phyloP scores from a whole-genome alignment of 2,888 invertebrate species.

The Melanargia galathea region DNA sequence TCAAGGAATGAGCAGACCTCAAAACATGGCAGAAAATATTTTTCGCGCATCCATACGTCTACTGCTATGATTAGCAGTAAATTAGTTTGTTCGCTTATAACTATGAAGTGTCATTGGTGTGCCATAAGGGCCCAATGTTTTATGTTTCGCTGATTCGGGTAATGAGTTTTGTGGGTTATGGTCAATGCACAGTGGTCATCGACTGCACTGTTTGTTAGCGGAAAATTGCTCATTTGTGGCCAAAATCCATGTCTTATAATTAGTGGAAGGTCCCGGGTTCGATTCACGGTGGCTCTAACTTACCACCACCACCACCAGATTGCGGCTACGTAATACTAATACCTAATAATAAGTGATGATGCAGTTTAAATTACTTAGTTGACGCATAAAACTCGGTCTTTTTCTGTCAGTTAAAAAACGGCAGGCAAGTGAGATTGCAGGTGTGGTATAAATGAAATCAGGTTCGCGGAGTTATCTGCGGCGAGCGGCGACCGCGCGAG shows the following conservation, averaged over 20 bases:
- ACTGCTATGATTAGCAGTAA: too few species aligned
- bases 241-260: too few species aligned
- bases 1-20: too few species aligned
- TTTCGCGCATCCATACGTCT: too few species aligned
- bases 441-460: conserved; percentile 18
- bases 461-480: conserved; percentile 4
- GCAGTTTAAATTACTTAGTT: not conserved
- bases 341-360: not conserved
- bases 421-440: not conserved
- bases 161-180: conserved; percentile 7
- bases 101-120: too few species aligned
- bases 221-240: not conserved
- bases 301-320: too few species aligned
- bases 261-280: too few species aligned
- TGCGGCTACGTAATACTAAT: too few species aligned
- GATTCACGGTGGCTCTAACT: too few species aligned
- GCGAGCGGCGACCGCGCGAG: conserved; percentile 2
- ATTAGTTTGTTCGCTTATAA: too few species aligned
- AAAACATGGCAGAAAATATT: too few species aligned
- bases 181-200: not conserved
- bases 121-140: not conserved
- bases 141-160: not conserved
- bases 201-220: not conserved
- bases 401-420: not conserved
- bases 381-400: not conserved